These are phyloP conservation scores for Orientallactaga bullata DNA, from an alignment of 2,113 vertebrate genomes.

Conservation along the genomic window DNA sequence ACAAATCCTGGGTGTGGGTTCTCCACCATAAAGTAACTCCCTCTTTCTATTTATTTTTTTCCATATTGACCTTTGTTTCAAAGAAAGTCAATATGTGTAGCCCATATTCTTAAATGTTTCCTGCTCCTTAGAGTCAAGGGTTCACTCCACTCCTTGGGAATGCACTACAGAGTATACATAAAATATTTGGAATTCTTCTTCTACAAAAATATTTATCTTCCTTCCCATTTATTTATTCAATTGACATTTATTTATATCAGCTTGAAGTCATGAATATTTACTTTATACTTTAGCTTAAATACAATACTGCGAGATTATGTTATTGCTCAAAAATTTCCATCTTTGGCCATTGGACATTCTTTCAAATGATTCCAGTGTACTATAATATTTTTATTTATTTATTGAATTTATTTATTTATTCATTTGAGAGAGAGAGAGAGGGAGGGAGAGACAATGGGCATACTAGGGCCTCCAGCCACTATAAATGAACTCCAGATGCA, in stretches of 20 bases:
- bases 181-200: not conserved
- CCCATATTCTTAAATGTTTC: not conserved
- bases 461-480: too few relatives aligned
- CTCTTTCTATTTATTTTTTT: not conserved
- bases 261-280: slow-evolving; percentile 14
- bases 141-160: not conserved
- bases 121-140: not conserved
- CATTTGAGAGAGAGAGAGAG: too few relatives aligned
- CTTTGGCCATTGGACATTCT: not conserved
- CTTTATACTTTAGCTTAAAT: not conserved
- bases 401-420: too few relatives aligned
- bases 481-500: too few relatives aligned
- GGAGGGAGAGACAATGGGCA: not conserved
- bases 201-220: not conserved
- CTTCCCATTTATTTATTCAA: not conserved
- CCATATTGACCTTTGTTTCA: not conserved
- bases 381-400: too few relatives aligned
- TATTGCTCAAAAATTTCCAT: not conserved
- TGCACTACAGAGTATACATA: too few relatives aligned
- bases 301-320: not conserved
- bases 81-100: not conserved
- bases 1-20: not conserved
- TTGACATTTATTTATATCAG: not conserved
- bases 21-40: not conserved
- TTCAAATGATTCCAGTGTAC: too few relatives aligned